Conservation (phyloP, 2,888 invertebrate species). For the Escarpia spicata region DNA sequence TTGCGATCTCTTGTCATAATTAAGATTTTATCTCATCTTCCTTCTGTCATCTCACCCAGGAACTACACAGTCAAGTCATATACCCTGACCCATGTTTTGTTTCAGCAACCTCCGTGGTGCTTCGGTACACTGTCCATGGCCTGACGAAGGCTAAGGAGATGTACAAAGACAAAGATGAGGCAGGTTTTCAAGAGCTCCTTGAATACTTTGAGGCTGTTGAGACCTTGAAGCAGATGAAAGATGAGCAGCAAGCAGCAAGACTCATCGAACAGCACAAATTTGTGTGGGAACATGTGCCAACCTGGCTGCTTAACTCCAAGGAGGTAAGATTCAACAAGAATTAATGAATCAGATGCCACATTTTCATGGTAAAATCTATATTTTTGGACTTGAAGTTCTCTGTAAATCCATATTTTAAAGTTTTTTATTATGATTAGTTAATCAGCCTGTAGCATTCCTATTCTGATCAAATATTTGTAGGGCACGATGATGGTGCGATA, state of each 20-base stretch:
- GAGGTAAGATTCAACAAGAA: slow-evolving; percentile 68
- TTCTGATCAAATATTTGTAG: too few species aligned
- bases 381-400: too few species aligned
- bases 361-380: too few species aligned
- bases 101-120: slow-evolving; percentile 54
- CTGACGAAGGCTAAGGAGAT: slow-evolving; percentile 51
- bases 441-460: too few species aligned
- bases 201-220: slow-evolving; percentile 58
- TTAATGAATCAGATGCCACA: neutral
- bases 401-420: too few species aligned
- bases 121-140: slow-evolving; percentile 56
- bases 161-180: slow-evolving; percentile 44
- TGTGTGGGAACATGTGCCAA: slow-evolving; percentile 76
- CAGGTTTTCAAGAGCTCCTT: slow-evolving; percentile 45
- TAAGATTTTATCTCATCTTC: neutral
- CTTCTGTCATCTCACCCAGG: neutral
- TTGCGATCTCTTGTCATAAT: too few species aligned
- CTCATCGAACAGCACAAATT: slow-evolving; percentile 68
- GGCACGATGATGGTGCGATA: too few species aligned
- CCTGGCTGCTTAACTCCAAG: slow-evolving; percentile 73
- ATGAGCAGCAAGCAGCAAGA: slow-evolving; percentile 53
- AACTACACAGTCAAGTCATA: neutral
- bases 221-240: slow-evolving; percentile 52
- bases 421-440: too few species aligned
- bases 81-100: slow-evolving; percentile 20